Evolutionary conservation across 37 sponge, comb jelly and placozoan species (phyloP).

Genomic region (Hexactinellida sp.): DNA sequence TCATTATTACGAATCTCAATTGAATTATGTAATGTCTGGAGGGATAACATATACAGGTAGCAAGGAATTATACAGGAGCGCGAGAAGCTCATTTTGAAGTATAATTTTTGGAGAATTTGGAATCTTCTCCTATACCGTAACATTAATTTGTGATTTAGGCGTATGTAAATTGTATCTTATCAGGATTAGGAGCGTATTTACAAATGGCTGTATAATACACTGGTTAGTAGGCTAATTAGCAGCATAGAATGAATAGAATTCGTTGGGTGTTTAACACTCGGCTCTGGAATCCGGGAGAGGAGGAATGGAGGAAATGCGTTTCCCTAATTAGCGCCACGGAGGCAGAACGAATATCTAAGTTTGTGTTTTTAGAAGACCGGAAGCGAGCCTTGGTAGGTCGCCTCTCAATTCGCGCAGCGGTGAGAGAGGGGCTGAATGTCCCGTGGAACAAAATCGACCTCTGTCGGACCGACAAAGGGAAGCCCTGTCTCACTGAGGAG

Average conservation of each 20-base stretch:
- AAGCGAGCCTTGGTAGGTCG: background rate
- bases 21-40: no score
- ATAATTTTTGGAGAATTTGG: no score
- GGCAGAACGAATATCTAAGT: background rate
- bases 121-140: no score
- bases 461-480: background rate
- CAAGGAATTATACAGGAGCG: no score
- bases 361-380: background rate
- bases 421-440: background rate
- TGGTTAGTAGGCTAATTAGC: no score
- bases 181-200: no score
- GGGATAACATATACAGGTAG: no score
- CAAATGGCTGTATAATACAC: no score
- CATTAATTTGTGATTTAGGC: no score
- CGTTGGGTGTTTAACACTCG: background rate
- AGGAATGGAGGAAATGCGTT: background rate
- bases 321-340: background rate
- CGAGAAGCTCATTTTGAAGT: no score
- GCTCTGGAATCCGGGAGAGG: background rate
- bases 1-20: background rate
- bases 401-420: background rate
- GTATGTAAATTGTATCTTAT: no score
- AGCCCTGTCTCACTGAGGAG: background rate
- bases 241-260: background rate
- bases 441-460: constrained; percentile 1